These are phyloP conservation scores for Sus cebifrons DNA, from an alignment of 2,797 vertebrate species.

Conservation along the genomic window DNA sequence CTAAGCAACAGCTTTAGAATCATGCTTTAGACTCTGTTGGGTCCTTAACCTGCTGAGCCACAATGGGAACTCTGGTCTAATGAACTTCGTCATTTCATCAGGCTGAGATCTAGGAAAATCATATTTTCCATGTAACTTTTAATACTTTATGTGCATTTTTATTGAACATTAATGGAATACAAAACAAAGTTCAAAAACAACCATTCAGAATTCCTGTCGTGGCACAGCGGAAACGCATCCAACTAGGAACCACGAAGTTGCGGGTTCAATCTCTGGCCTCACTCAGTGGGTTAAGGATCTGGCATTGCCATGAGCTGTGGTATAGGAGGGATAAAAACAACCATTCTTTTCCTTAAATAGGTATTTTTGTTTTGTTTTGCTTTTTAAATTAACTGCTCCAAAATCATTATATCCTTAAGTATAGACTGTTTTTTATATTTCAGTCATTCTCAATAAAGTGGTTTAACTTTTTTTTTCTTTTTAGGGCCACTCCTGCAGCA, in stretches of 20 bases:
- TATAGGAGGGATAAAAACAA: not conserved
- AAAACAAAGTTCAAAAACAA: slow-evolving; percentile 41
- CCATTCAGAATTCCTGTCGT: not conserved
- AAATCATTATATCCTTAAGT: not conserved
- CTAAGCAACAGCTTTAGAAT: not conserved
- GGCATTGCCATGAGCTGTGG: too few species aligned
- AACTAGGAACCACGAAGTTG: too few species aligned
- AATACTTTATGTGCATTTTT: not conserved
- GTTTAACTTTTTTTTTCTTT: not conserved
- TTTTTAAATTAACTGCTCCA: not conserved
- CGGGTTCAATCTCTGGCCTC: too few species aligned
- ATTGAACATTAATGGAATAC: not conserved
- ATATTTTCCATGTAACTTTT: not conserved
- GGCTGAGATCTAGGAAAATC: not conserved
- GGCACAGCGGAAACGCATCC: too few species aligned
- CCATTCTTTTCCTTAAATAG: not conserved
- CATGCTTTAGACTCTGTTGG: not conserved
- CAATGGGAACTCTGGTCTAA: not conserved
- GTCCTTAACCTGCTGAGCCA: too few species aligned
- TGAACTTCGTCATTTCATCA: slow-evolving; percentile 11
- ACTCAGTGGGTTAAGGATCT: too few species aligned
- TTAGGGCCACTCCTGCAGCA: too few species aligned
- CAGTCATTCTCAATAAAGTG: not conserved
- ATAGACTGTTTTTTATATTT: not conserved
- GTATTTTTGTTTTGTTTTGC: not conserved